Base-by-base conservation (phyloP, 2,888 invertebrate species). In the Drosophila meridiana region DNA sequence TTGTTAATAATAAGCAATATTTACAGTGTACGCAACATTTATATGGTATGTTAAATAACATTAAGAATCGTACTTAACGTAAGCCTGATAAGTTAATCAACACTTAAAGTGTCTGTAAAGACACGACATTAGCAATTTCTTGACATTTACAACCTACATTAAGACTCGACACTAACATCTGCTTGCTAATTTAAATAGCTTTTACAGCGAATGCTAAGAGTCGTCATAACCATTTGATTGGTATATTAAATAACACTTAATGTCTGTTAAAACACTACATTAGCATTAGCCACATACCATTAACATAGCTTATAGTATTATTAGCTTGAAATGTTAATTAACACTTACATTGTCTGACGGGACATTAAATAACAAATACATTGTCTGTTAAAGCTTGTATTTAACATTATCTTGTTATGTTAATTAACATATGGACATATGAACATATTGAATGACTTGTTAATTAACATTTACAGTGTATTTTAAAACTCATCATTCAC, bases 171-270 rank as follows among this genome's bases (percentile, higher is more conserved):
- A 20, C 20, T 20, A 20, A 20, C 20, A 20, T 20, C 20, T 20
- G 20, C 20, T 20, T 20, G 20, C 20, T 20, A 20, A 20, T 20
- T 20, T 20, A n/a, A 7, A n/a, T n/a, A 42, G 7, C 42, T n/a
- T 42, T 42, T 42, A 11, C 14, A 40, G 4, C 20, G 20, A 20
- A n/a, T 42, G 42, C 7, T 34, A 61, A 43, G 26, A 13, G 11
- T 28, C 42, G 30, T 20, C 36, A 56, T n/a, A 26, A 57, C 20
- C 47, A 55, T 20, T 56, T 32, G 30, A 38, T 57, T 42, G 28
- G 11, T 38, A 43, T 56, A 20, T 14, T 56, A n/a, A 38, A 8
- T 42, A 20, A 20, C 20, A 20, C 20, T 20, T 20, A 20, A 20
- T 20, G 20, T 20, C 20, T 20, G 20, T 20, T 20, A 20, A 20